These are phyloP conservation scores for Steatocranus sp. DNA, from an alignment of 2,797 vertebrate species.

Conservation along the genomic window DNA sequence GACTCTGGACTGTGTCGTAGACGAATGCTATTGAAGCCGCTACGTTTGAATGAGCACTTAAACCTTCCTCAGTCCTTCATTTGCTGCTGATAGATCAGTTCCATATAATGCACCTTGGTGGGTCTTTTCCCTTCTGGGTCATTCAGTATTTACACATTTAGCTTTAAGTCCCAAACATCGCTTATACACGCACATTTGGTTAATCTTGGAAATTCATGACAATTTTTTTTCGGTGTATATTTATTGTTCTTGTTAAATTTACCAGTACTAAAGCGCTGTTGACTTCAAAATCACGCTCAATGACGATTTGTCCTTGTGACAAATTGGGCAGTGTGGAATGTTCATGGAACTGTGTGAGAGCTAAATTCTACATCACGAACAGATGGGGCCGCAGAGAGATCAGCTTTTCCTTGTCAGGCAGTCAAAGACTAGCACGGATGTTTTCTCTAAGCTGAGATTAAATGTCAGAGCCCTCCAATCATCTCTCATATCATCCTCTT, in stretches of 20 bases:
- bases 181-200: not conserved
- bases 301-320: conserved; percentile 8
- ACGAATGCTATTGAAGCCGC: not conserved
- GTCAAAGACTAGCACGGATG: conserved; percentile 28
- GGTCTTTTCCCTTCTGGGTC: not conserved
- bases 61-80: not conserved
- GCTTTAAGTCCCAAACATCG: not conserved
- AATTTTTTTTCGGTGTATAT: not conserved
- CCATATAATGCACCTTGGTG: not conserved
- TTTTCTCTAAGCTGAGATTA: conserved; percentile 38
- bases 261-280: not conserved
- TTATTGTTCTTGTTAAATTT: not conserved
- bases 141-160: not conserved
- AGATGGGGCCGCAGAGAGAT: conserved; percentile 33
- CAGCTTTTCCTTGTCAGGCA: conserved; percentile 38
- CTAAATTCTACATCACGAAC: conserved; percentile 38
- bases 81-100: not conserved
- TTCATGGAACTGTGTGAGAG: conserved; percentile 6
- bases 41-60: not conserved
- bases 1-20: not conserved
- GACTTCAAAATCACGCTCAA: not conserved
- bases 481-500: conserved; percentile 28
- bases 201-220: not conserved
- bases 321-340: conserved; percentile 1
- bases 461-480: conserved; percentile 37